Percentiles rank a stretch among this genome's conserved stretches.
Conservation (phyloP, 1,140 invertebrate genomes). For the Euglossa dilemma region DNA sequence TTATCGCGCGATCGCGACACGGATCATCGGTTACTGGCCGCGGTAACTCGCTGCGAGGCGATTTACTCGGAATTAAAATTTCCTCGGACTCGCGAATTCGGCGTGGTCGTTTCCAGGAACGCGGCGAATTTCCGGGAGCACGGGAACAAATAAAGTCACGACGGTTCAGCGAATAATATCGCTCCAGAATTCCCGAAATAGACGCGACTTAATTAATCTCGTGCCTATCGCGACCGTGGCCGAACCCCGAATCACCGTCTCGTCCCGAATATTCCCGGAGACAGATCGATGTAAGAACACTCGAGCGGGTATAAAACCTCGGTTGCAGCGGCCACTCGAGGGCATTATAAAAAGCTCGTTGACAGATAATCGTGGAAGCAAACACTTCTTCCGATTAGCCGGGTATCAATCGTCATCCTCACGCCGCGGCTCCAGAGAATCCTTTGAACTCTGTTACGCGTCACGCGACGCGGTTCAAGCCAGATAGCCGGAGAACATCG, state of each 20-base stretch:
- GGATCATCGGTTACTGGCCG: background rate
- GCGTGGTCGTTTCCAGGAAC: background rate
- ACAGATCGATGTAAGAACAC: background rate
- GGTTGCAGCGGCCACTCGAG: background rate
- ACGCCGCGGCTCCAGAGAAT: background rate
- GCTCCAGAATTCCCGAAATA: too few relatives aligned
- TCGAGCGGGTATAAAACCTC: background rate
- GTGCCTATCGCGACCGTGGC: background rate
- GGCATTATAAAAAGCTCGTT: background rate
- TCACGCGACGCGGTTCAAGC: background rate
- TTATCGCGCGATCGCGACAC: background rate
- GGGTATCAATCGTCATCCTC: background rate
- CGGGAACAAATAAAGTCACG: background rate
- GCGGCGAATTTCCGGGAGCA: background rate
- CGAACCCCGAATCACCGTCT: background rate
- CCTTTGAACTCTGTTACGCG: background rate
- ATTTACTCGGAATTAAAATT: background rate
- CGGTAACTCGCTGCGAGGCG: background rate
- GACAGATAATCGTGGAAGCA: background rate
- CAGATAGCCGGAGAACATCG: background rate
- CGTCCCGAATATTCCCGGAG: background rate
- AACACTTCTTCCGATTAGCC: background rate
- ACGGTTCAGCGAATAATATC: background rate
- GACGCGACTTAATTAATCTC: background rate
- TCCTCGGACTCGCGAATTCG: background rate